Conservation (phyloP, 1,140 invertebrate genomes). For the Zaprionus davidi region DNA sequence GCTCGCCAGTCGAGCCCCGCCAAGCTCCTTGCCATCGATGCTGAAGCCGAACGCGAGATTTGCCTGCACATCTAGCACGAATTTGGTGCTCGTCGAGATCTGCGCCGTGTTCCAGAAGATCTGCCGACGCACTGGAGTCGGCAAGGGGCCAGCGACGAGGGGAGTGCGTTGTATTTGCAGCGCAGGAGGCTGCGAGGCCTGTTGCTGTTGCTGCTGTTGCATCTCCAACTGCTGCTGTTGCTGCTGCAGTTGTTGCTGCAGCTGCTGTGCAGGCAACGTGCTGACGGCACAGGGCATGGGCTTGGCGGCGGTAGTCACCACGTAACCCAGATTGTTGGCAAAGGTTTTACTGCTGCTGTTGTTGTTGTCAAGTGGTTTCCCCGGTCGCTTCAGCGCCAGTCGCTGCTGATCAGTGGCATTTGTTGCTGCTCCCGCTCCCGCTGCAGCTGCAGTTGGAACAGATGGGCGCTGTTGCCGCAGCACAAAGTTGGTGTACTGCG, state of each 20-base stretch:
- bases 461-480: constrained; percentile 61
- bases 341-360: constrained; percentile 47
- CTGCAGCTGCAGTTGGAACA: not conserved
- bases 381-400: constrained; percentile 67
- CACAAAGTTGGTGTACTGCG: constrained; percentile 76
- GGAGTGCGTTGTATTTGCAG: constrained; percentile 48
- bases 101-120: constrained; percentile 83
- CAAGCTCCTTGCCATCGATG: constrained; percentile 72
- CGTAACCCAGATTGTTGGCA: constrained; percentile 43
- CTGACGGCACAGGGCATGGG: constrained; percentile 54
- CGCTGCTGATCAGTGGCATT: constrained; percentile 50
- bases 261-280: constrained; percentile 20
- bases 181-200: not conserved
- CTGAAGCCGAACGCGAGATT: constrained; percentile 82
- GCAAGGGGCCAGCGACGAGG: constrained; percentile 51
- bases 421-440: not conserved
- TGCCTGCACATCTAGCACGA: constrained; percentile 79
- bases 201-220: constrained; percentile 3
- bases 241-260: not conserved
- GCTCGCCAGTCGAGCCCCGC: constrained; percentile 67
- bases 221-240: constrained; percentile 17
- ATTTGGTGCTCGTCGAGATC: constrained; percentile 77
- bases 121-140: constrained; percentile 71
- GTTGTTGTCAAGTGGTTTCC: constrained; percentile 43
- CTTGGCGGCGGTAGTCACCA: constrained; percentile 41